These are phyloP conservation scores for Diplolepis rosae DNA, from an alignment of 2,888 invertebrate species.

Conservation along the genomic window DNA sequence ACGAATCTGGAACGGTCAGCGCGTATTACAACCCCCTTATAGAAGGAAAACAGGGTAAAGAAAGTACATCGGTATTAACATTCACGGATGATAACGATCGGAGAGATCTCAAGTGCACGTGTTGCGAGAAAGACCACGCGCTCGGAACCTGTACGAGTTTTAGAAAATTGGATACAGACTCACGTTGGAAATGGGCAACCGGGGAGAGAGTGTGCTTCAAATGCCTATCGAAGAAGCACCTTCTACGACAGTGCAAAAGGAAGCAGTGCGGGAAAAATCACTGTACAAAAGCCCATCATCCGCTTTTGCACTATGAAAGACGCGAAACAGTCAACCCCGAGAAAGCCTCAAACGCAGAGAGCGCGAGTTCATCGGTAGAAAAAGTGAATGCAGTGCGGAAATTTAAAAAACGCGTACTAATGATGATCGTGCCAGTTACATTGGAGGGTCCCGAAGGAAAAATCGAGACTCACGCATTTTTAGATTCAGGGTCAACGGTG, in stretches of 20 bases:
- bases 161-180: too few relatives aligned
- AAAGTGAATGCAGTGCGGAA: not conserved
- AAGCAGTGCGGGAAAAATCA: not conserved
- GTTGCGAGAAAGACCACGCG: too few relatives aligned
- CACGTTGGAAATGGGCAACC: too few relatives aligned
- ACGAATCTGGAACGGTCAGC: too few relatives aligned
- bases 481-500: not conserved
- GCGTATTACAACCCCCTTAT: too few relatives aligned
- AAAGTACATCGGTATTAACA: too few relatives aligned
- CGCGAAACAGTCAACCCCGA: not conserved
- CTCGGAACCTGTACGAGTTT: too few relatives aligned
- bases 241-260: not conserved
- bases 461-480: not conserved
- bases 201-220: too few relatives aligned
- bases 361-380: not conserved
- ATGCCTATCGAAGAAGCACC: not conserved
- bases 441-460: not conserved
- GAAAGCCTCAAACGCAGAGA: not conserved
- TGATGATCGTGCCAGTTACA: not conserved
- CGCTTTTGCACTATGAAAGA: not conserved
- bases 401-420: not conserved
- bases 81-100: too few relatives aligned
- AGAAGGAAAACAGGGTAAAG: too few relatives aligned
- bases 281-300: not conserved
- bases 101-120: too few relatives aligned